Percentiles rank a stretch among this genome's conserved stretches.
Evolutionary conservation across 2,113 vertebrate genomes (phyloP).

Genomic region (Tragelaphus imberbis): DNA sequence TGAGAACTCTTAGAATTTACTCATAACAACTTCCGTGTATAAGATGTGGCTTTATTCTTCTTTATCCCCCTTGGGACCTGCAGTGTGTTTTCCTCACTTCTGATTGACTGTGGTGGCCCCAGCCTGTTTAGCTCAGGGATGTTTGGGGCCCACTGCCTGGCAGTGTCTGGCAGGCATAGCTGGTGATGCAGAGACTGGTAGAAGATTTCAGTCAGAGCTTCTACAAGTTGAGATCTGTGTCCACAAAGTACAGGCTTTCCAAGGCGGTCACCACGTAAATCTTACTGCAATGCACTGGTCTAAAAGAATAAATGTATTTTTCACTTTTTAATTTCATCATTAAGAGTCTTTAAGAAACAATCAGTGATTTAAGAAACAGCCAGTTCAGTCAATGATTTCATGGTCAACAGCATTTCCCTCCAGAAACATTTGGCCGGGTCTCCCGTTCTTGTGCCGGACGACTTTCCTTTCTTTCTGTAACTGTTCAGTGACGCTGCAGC

Average conservation of each 20-base stretch:
- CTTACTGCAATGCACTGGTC: background rate
- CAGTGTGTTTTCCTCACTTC: background rate
- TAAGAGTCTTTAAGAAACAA: background rate
- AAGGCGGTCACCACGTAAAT: background rate
- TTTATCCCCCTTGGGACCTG: background rate
- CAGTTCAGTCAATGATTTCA: background rate
- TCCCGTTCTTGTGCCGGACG: background rate
- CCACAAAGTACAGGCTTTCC: background rate
- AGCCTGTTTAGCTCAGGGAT: background rate
- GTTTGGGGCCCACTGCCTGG: background rate
- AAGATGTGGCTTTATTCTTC: background rate
- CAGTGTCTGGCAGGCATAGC: background rate
- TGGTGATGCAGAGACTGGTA: background rate
- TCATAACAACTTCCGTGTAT: background rate
- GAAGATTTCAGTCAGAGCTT: background rate
- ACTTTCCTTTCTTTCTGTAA: background rate
- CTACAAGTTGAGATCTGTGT: background rate
- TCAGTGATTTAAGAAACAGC: background rate
- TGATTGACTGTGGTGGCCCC: background rate
- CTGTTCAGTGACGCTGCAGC: accelerated
- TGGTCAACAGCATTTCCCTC: background rate
- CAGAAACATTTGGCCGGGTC: background rate
- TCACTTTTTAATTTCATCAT: background rate
- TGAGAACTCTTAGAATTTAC: background rate
- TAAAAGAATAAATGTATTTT: background rate